Base-by-base conservation (phyloP, 2,888 invertebrate genomes). In the Drosophila fungiperda region DNA sequence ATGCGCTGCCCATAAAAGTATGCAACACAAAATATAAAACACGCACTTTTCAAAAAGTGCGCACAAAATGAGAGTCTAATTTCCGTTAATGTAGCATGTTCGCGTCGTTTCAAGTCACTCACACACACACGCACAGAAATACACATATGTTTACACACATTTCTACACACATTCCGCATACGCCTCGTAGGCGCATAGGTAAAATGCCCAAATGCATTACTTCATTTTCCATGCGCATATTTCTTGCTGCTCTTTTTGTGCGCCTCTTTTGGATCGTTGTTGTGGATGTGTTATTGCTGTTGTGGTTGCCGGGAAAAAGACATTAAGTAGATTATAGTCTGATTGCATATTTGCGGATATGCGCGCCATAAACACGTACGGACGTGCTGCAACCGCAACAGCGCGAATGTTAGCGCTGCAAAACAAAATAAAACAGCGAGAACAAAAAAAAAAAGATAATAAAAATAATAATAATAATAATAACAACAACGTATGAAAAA, bases 301-400 rank as follows among this genome's bases (percentile, higher is more conserved):
- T 72, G 67, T 66, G 71, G 72, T 67, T 73, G 68, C 68, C 68
- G 68, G 69, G 90, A 83, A 89, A 90, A 90, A 87, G 90, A 90
- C 86, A 87, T 87, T 87, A 90, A 87, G 86, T 87, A 87, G 86
- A 87, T 87, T 87, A 87, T 87, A 90, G 86, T 87, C 86, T 90
- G 86, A 87, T 87, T 87, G 86, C 86, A 90, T 87, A 87, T 87
- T 87, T 87, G 90, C 89, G 86, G 90, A 87, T 87, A 87, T 87
- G 90, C 90, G 86, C 90, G 67, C 90, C 86, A 87, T 87, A 86
- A 86, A 86, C 90, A 86, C 85, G 89, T 86, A 90, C 89, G 84
- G 89, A 86, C 85, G 90, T 86, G 90, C 89, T 80, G 89, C 89
- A 89, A 86, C 87, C 87, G 90, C 90, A 86, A 87, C 89, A 90